Evolutionary conservation across 2,888 invertebrate species (phyloP).

Genomic region (Dicranocentrus wangi): DNA sequence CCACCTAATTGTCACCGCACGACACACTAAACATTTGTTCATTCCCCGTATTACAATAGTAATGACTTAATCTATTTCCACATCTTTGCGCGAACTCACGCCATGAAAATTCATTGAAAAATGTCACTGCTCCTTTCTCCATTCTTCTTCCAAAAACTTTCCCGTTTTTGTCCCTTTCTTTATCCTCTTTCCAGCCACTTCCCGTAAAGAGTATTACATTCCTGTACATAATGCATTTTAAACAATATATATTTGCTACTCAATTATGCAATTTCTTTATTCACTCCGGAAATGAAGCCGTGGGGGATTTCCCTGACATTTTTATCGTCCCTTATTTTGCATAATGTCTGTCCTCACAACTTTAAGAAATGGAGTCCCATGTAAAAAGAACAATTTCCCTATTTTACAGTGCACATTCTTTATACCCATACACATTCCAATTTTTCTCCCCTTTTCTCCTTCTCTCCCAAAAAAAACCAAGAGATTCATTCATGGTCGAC

Average conservation of each 20-base stretch:
- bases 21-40: neutral
- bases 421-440: too few relatives aligned
- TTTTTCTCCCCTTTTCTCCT: neutral
- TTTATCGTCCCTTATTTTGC: conserved; percentile 70
- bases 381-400: neutral
- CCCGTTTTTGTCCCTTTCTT: neutral
- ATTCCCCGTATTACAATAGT: too few relatives aligned
- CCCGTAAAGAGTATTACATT: neutral
- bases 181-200: neutral
- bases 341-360: conserved; percentile 67
- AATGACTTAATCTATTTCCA: conserved; percentile 2
- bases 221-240: conserved; percentile 40
- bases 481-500: too few relatives aligned
- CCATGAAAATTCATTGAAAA: conserved; percentile 32
- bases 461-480: too few relatives aligned
- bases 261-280: conserved; percentile 70
- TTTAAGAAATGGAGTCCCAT: neutral
- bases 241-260: conserved; percentile 61
- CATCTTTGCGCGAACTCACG: neutral
- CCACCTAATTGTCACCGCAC: too few relatives aligned
- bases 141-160: neutral
- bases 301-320: conserved; percentile 71
- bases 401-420: too few relatives aligned
- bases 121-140: neutral
- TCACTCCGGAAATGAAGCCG: conserved; percentile 69